A percentile compares a stretch with the other conserved stretches of the same genome.
Conservation (phyloP, 2,797 vertebrate species). For the Peromyscus nudipes region DNA sequence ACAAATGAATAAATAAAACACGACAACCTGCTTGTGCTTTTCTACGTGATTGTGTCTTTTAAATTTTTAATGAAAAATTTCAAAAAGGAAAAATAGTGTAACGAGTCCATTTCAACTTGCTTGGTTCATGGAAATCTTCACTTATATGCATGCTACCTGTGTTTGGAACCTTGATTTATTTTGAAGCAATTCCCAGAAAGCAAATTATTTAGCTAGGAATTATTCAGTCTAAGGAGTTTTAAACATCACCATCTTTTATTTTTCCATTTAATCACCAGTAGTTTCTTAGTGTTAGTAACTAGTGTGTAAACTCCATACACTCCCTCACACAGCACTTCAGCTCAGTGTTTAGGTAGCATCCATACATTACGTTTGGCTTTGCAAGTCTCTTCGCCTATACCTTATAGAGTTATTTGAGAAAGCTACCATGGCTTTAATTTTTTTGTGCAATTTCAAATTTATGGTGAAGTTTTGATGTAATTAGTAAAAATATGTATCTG, state of each 20-base stretch:
- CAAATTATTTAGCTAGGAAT: slow-evolving; percentile 20
- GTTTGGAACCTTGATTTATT: slow-evolving; percentile 17
- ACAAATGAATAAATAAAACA: background rate
- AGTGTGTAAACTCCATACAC: background rate
- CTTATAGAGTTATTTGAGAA: slow-evolving; percentile 8
- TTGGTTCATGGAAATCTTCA: background rate
- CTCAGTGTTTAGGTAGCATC: background rate
- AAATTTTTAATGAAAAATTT: slow-evolving; percentile 4
- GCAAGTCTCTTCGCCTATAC: background rate
- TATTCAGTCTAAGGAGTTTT: slow-evolving; percentile 20
- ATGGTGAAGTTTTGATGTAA: slow-evolving; percentile 53
- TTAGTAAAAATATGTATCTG: slow-evolving; percentile 40
- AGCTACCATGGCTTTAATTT: slow-evolving; percentile 20
- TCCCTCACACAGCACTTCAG: background rate
- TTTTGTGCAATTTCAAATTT: slow-evolving; percentile 40
- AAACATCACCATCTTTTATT: background rate
- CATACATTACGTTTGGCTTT: background rate
- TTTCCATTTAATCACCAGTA: background rate
- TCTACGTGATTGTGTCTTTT: background rate
- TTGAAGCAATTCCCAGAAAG: slow-evolving; percentile 31
- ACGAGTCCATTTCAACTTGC: background rate
- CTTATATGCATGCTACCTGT: background rate
- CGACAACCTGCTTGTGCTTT: background rate
- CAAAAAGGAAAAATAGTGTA: background rate
- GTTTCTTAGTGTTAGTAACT: slow-evolving; percentile 13